Base-by-base conservation (phyloP, 2,888 invertebrate species). In the Leptinotarsa tumamoca region DNA sequence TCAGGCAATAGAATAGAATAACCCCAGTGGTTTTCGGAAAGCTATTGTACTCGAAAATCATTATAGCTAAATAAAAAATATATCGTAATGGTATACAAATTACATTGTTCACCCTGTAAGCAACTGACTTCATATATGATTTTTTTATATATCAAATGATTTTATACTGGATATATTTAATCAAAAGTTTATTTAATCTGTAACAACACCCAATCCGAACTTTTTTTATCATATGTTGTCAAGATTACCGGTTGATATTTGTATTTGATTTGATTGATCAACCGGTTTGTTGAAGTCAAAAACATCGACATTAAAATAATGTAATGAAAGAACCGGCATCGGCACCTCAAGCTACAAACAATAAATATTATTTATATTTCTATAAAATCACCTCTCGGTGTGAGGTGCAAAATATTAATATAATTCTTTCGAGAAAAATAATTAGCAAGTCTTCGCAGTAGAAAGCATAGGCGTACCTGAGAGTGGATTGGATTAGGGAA, bases 361-460 rank as follows among this genome's bases (percentile, higher is more conserved):
- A 76, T 72, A 76, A 76, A 75, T 75, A 76, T 76, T 71, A 72
- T 73, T 74, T 74, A 71, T 61, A 77, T 76, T 74, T 76, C 71
- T 56, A 73, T 78, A 75, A 77, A 75, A 75, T 72, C 77, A 72
- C 72, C 71, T 74, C 78, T 56, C 68, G 73, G 75, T 77, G 77
- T 79, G 85, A 85, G 85, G 85, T 84, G 83, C 81, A 83, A 84
- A 84, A 85, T 85, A 84, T 85, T 86, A 86, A 85, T 84, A 85
- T 85, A 82, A 84, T 84, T 83, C 82, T 80, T 80, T 80, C 68
- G 49, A 71, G 72, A 78, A 82, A 83, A 84, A 86, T 87, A 87
- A 87, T 87, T 87, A 86, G 84, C 84, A 79, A 86, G 85, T 85
- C 86, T 81, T 76, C 81, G 80, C 78, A 72, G 68, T 58, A 49